These are phyloP conservation scores for Mechanitis mazaeus DNA, from an alignment of 2,888 invertebrate species.

Conservation along the genomic window DNA sequence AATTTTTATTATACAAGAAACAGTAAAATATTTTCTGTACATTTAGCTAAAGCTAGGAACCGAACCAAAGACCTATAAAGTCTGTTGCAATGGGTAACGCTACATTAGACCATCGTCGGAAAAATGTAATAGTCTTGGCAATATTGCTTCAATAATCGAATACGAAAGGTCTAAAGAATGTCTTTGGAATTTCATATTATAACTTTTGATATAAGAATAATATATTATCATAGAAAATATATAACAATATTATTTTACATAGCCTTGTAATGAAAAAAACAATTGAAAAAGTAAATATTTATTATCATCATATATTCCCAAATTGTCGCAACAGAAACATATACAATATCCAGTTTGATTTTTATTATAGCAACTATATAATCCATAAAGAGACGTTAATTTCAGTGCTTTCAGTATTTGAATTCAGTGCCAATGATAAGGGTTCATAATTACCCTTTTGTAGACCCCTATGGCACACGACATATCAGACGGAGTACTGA, in stretches of 20 bases:
- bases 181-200: not conserved
- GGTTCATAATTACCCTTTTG: not conserved
- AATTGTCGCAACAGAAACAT: no score
- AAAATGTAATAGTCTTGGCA: constrained; percentile 3
- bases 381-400: no score
- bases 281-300: no score
- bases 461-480: not conserved
- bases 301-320: no score
- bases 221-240: not conserved
- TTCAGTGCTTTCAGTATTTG: no score
- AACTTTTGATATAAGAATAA: not conserved
- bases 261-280: no score
- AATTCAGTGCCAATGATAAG: not conserved
- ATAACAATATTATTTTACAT: no score
- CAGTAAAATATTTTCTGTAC: no score
- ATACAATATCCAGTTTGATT: no score
- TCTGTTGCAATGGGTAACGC: not conserved
- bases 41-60: no score
- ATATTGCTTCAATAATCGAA: not conserved
- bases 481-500: not conserved
- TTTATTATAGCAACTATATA: no score
- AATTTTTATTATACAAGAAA: no score
- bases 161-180: not conserved
- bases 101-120: not conserved
- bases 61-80: not conserved